Evolutionary conservation across 2,113 vertebrate genomes (phyloP).

Genomic region (Noturus placidus): DNA sequence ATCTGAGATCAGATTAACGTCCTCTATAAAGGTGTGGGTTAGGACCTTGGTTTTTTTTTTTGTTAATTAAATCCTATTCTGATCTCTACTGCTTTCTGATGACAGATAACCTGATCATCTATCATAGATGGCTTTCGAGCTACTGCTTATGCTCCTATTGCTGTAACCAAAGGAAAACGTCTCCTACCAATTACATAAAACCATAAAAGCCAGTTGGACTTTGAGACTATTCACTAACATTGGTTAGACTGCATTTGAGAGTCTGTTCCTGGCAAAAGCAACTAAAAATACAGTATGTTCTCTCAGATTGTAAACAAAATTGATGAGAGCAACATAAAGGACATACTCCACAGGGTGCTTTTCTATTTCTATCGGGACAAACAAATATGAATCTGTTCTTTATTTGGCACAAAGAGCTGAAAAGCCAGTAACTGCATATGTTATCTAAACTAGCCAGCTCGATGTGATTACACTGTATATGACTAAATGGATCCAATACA

Average conservation of each 20-base stretch:
- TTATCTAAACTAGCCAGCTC: not conserved
- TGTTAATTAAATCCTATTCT: not conserved
- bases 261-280: not conserved
- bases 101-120: not conserved
- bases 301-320: not conserved
- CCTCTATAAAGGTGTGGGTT: not conserved
- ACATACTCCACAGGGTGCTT: not conserved
- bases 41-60: not conserved
- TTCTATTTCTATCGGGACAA: not conserved
- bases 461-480: not conserved
- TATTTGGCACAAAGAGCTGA: not conserved
- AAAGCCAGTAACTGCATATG: not conserved
- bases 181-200: not conserved
- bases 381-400: not conserved
- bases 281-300: not conserved
- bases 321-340: not conserved
- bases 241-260: not conserved
- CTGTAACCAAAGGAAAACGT: not conserved
- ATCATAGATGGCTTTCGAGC: not conserved
- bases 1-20: not conserved
- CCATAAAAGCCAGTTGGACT: conserved; percentile 6
- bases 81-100: not conserved
- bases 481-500: not conserved
- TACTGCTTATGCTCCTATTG: not conserved
- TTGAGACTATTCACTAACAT: not conserved